Conservation (phyloP, 2,113 vertebrate species). For the Tachysurus vachellii region DNA sequence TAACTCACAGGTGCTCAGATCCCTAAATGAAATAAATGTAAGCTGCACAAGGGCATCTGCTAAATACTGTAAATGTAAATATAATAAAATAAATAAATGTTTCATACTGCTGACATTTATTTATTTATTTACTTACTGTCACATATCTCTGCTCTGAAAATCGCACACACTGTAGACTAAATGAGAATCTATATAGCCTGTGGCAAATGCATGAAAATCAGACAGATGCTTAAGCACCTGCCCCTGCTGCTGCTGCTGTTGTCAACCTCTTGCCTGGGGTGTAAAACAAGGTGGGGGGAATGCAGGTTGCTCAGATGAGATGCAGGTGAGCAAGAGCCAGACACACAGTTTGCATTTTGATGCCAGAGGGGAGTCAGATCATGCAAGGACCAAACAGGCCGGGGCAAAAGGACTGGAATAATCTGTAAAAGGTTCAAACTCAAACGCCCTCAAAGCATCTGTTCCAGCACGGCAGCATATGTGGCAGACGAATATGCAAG, state of each 20-base stretch:
- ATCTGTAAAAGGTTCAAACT: constrained; percentile 18
- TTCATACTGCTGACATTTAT: background rate
- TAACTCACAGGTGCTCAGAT: too few relatives aligned
- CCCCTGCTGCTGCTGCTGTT: constrained; percentile 15
- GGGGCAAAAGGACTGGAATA: constrained; percentile 32
- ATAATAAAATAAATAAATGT: background rate
- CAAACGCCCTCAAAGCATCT: constrained; percentile 28
- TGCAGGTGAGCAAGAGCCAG: constrained; percentile 29
- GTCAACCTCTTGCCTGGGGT: background rate
- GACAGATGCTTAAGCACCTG: constrained; percentile 40
- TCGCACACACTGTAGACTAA: background rate
- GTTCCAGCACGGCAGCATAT: background rate
- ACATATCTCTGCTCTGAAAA: background rate
- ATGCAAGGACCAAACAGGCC: constrained; percentile 42
- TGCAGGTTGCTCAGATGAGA: background rate
- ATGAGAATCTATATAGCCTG: constrained; percentile 1
- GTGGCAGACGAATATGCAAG: constrained; percentile 11
- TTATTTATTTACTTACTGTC: background rate
- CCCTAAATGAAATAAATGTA: too few relatives aligned
- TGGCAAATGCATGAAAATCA: background rate
- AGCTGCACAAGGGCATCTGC: too few relatives aligned
- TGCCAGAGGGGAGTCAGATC: constrained; percentile 19
- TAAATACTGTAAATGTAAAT: too few relatives aligned
- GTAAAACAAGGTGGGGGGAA: background rate
- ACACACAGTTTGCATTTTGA: constrained; percentile 12